Conservation (phyloP, 2,888 invertebrate genomes). For the Drosophila siamana region DNA sequence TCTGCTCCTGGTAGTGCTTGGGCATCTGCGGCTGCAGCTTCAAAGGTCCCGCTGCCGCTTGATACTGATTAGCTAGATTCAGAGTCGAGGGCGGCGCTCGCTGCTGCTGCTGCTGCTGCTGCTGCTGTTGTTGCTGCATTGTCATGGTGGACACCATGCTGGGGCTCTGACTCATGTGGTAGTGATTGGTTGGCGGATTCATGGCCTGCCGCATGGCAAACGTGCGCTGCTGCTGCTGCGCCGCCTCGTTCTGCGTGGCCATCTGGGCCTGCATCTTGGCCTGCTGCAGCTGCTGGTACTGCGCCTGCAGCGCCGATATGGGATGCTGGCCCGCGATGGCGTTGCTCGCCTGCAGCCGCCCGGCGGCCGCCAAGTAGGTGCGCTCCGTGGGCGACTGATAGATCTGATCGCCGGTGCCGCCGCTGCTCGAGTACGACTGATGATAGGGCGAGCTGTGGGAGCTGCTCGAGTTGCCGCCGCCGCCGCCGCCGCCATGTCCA, state of each 20-base stretch:
- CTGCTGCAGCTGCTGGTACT: conserved; percentile 88
- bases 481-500: conserved; percentile 74
- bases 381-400: conserved; percentile 86
- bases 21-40: conserved; percentile 78
- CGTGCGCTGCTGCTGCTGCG: conserved; percentile 88
- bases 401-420: conserved; percentile 81
- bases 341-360: conserved; percentile 74
- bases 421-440: conserved; percentile 86
- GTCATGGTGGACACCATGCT: conserved; percentile 82
- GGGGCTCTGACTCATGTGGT: conserved; percentile 84
- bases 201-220: conserved; percentile 88
- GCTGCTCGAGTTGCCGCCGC: conserved; percentile 77
- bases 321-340: conserved; percentile 78
- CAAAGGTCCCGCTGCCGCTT: conserved; percentile 83
- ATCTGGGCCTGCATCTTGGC: conserved; percentile 88
- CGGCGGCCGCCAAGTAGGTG: conserved; percentile 86
- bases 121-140: conserved; percentile 71
- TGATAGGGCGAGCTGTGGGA: conserved; percentile 85
- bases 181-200: conserved; percentile 87
- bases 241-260: conserved; percentile 88
- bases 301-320: conserved; percentile 86
- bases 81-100: conserved; percentile 84
- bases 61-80: conserved; percentile 84
- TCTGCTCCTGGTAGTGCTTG: conserved; percentile 74
- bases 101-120: conserved; percentile 63